Percentiles rank a stretch among this genome's conserved stretches.
Evolutionary conservation across 2,888 invertebrate genomes (phyloP).

Genomic region (Phyto melanocephala): DNA sequence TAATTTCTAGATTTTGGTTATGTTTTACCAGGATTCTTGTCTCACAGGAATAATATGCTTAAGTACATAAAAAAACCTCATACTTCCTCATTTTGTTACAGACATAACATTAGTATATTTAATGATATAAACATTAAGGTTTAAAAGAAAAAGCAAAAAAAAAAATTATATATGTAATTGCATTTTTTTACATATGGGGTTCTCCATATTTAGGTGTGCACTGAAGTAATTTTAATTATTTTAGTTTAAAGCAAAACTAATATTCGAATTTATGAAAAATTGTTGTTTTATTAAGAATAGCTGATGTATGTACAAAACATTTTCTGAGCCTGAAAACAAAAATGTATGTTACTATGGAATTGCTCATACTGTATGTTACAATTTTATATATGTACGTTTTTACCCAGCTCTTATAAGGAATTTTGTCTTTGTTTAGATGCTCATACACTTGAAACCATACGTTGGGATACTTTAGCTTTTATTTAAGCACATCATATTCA

Average conservation of each 20-base stretch:
- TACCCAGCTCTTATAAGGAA: neutral
- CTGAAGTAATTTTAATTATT: no score
- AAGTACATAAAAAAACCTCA: neutral
- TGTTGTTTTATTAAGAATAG: no score
- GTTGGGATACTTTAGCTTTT: neutral
- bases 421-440: neutral
- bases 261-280: no score
- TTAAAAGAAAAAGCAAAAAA: neutral
- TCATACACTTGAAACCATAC: neutral
- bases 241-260: no score
- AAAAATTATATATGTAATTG: slow-evolving; percentile 42
- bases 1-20: slow-evolving; percentile 17
- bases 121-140: slow-evolving; percentile 50
- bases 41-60: slow-evolving; percentile 3
- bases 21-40: neutral
- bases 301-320: no score
- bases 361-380: neutral
- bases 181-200: slow-evolving; percentile 6
- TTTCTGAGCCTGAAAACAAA: neutral
- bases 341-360: neutral
- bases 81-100: neutral
- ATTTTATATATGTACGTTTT: neutral
- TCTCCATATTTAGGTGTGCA: no score
- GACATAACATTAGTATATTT: slow-evolving; percentile 35
- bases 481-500: slow-evolving; percentile 17